Base-by-base conservation (phyloP, 2,113 vertebrate genomes). In the Neotoma lepida region DNA sequence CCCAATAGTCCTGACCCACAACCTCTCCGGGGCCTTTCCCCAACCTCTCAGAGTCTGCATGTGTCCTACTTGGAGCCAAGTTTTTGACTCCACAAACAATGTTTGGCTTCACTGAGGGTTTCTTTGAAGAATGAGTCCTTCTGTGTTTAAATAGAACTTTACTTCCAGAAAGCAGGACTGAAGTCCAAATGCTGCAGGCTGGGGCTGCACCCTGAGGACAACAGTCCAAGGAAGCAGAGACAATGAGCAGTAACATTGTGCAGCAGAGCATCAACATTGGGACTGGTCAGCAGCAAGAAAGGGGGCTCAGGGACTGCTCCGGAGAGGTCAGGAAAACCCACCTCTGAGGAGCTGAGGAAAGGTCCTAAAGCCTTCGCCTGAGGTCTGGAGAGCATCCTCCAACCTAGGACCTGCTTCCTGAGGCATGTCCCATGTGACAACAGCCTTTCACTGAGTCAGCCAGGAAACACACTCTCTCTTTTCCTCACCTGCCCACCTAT, bases 261-360 rank as follows among this genome's bases (percentile, higher is more conserved):
- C 1, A 4, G 26, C 9, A 8, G 17, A 18, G 28, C 24, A 4
- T 28, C 33, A 4, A 49, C 2, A 12, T 1, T 9, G 7, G 22
- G 9, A 5, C 0, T 4, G 0, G 0, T 30, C 3, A 1, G 28
- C 1, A 77, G 17, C 15, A 35, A 51, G 76, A 58, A 35, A 87
- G 33, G 35, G 26, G 70, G 17, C 6, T 46, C 58, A 8, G 33
- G 61, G 30, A 13, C 6, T 9, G 66, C 1, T 41, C 0, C 4
- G 44, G 66, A 28, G 39, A 33, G 49, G 30, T 41, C 58, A 56
- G 70, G 9, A 18, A 58, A 39, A 12, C 33, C 35, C 58, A 18
- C 20, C n/a, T 28, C 24, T 6, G 26, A 71, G 74, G 1, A 39
- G 7, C n/a, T 3, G 26, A 86, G 26, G 24, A 71, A 46, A 87